Conservation (phyloP, 1,140 invertebrate species). For the Telenomus remus region DNA sequence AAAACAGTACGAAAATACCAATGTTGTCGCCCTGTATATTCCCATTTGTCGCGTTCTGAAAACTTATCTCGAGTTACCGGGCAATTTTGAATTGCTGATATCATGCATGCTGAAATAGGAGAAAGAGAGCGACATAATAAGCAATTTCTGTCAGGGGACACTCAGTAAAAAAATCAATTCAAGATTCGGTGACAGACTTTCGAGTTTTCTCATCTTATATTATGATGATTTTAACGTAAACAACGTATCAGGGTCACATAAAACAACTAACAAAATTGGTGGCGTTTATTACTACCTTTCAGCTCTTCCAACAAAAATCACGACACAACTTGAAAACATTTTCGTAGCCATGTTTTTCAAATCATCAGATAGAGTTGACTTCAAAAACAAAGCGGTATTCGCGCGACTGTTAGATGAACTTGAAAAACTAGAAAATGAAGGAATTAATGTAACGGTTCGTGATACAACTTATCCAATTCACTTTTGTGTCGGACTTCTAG, state of each 20-base stretch:
- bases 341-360: conserved; percentile 25
- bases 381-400: conserved; percentile 27
- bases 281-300: conserved; percentile 30
- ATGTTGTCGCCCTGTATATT: not conserved
- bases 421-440: conserved; percentile 23
- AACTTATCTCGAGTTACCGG: not conserved
- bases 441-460: not conserved
- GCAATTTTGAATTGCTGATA: not conserved
- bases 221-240: conserved; percentile 29
- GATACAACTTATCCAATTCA: conserved; percentile 5
- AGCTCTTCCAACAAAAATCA: conserved; percentile 9
- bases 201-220: conserved; percentile 28
- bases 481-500: conserved; percentile 22
- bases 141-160: not conserved
- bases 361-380: conserved; percentile 13
- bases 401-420: conserved; percentile 25
- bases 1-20: not conserved
- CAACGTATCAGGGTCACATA: conserved; percentile 22
- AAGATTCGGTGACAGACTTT: conserved; percentile 1
- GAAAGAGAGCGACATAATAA: not conserved
- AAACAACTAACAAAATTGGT: conserved; percentile 30
- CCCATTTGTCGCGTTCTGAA: not conserved
- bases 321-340: conserved; percentile 21
- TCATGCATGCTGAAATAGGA: not conserved
- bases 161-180: not conserved